Base-by-base conservation (phyloP, 2,113 vertebrate species). In the Lates calcarifer region DNA sequence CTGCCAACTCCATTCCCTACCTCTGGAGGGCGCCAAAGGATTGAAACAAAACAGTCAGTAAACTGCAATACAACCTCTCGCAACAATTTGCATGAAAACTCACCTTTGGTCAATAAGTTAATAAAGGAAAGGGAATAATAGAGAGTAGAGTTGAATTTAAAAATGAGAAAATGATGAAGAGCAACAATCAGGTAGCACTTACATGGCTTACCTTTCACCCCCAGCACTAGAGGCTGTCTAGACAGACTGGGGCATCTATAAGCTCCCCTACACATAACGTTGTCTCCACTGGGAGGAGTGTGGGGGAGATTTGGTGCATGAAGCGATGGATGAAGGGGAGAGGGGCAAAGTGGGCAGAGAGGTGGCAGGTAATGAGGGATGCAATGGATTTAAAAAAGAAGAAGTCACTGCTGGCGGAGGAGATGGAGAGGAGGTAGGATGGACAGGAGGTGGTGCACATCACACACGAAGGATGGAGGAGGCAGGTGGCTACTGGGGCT, bases 1-100 rank as follows among this genome's bases (percentile, higher is more conserved):
- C 92, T 74, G 89, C 95, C 95, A 76, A 96, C 92, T 0, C 97
- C 96, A 0, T 93, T 96, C 82, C 96, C 95, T 90, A 98, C 97
- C 94, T 99, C 98, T 99, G 92, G 93, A 86, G 74, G 81, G 79
- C 62, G 33, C 22, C 82, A 89, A 10, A 83, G 9, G 24, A 86
- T 0, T 77, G 43, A 20, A 20, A 10, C 14, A 41, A 43, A 51
- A 51, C 35, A 26, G 17, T 73, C 33, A 53, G 28, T 26, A 5
- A 18, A 14, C 18, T 33, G 9, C 0, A n/a, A 29, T 2, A 20
- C 35, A 55, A 8, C 26, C 56, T 84, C 39, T 4, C 22, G 15
- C 11, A 11, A 12, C 13, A 20, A n/a, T 37, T 49, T 63, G 14
- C 17, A 45, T 20, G 26, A 37, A 47, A 31, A 53, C 22, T 26